Conservation (phyloP, 2,888 invertebrate species). For the Rhaphigaster nebulosa region DNA sequence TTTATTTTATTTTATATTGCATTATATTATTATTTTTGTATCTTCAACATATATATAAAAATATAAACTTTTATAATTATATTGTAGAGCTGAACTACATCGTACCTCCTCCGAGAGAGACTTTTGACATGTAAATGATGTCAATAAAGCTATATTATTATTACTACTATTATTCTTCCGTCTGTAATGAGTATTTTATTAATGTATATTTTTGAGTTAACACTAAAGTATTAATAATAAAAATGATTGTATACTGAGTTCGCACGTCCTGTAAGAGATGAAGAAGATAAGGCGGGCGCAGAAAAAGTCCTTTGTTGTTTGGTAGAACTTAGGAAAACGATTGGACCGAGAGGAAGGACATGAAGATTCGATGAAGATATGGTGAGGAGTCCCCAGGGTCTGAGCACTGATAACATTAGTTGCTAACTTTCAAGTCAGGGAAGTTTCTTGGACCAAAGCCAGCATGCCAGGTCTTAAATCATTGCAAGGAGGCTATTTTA, state of each 20-base stretch:
- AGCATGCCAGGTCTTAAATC: not conserved
- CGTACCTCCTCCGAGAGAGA: too few relatives aligned
- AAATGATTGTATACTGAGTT: not conserved
- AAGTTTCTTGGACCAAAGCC: not conserved
- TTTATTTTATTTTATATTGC: too few relatives aligned
- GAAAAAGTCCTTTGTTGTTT: slow-evolving; percentile 1
- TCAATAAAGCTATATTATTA: too few relatives aligned
- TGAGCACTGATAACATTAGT: not conserved
- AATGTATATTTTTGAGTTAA: too few relatives aligned
- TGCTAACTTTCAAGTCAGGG: not conserved
- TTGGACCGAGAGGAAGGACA: not conserved
- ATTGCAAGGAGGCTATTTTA: not conserved
- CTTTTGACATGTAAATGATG: too few relatives aligned
- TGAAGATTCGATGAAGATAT: not conserved
- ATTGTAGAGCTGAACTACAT: too few relatives aligned
- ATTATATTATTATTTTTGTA: too few relatives aligned
- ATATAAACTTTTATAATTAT: too few relatives aligned
- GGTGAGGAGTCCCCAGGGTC: not conserved
- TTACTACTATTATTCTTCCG: too few relatives aligned
- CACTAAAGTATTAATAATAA: not conserved
- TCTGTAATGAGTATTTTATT: too few relatives aligned
- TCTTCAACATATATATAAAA: too few relatives aligned
- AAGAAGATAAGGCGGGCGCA: not conserved
- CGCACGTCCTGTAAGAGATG: not conserved
- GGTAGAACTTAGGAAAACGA: not conserved